Base-by-base conservation (phyloP, 2,113 vertebrate species). In the Choloepus hoffmanni region DNA sequence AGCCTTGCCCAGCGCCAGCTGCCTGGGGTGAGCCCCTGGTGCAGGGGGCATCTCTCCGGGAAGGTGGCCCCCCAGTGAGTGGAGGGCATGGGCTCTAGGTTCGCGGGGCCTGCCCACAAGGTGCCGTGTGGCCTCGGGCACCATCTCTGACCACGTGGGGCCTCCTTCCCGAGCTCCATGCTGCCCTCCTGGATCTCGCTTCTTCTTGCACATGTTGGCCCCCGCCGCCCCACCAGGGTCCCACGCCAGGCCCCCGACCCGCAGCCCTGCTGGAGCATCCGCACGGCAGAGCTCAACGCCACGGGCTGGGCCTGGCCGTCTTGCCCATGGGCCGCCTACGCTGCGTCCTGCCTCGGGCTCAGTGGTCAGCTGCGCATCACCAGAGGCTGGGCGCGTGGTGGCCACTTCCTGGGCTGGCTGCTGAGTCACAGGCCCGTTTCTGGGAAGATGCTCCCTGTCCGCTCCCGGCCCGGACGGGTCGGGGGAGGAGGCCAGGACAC, bases 331-430 rank as follows among this genome's bases (percentile, higher is more conserved):
- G 43, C 87, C 26, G 40, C 79, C 13, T 1, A 13, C 33, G 58
- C 74, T 48, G 84, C 12, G 55, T 58, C 83, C 50, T 3, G 11
- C 26, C 33, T 0, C 48, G 60, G 48, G 48, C 62, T 43, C 7
- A 1, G 70, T 4, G 40, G 95, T 85, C 72, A 89, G 89, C 81
- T 2, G 82, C 0, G 12, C 12, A 16, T 76, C 73, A 76, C 24
- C 24, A 28, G 2, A 58, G 60, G 58, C 83, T 76, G 96, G 78
- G 65, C 93, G n/a, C 89, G 84, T 94, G 89, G 78, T 8, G 3
- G 74, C 89, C 81, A 78, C 95, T 96, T 95, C 94, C 96, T 84
- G 62, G 89, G 92, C 92, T 89, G 68, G 76, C 68, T 16, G 55
- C 76, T 96, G 96, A 97, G 90, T 96, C 96, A 93, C 2, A 30